phyloP scores from a whole-genome alignment of 2,888 invertebrate species.

The Macrosiphum euphorbiae region DNA sequence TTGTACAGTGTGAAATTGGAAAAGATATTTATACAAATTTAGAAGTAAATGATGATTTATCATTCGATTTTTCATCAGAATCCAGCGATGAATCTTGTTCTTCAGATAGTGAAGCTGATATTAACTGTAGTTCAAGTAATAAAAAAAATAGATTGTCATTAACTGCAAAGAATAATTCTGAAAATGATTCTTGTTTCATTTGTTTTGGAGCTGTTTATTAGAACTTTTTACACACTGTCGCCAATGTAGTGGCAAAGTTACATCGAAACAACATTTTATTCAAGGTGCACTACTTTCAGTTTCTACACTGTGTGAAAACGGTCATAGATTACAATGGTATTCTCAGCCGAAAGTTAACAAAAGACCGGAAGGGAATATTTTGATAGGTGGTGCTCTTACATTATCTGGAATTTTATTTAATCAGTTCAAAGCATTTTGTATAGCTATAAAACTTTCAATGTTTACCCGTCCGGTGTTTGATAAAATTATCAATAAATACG shows the following conservation, averaged over 20 bases:
- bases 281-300: constrained; percentile 25
- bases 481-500: constrained; percentile 28
- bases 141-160: background rate
- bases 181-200: constrained; percentile 20
- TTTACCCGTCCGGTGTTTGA: constrained; percentile 29
- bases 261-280: constrained; percentile 40
- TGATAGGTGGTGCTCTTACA: background rate
- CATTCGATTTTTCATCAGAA: constrained; percentile 27
- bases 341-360: constrained; percentile 5
- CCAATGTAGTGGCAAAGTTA: constrained; percentile 30
- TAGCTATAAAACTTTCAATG: constrained; percentile 35
- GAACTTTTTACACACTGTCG: constrained; percentile 38
- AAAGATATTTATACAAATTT: constrained; percentile 14
- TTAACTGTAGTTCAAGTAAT: constrained; percentile 2
- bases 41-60: constrained; percentile 15
- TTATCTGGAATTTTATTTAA: constrained; percentile 33
- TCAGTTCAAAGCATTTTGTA: constrained; percentile 37
- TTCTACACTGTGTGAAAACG: constrained; percentile 11
- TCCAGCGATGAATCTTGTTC: constrained; percentile 14
- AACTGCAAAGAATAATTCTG: constrained; percentile 14
- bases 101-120: constrained; percentile 19
- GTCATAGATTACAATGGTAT: constrained; percentile 20
- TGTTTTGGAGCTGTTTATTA: constrained; percentile 21
- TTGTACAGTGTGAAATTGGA: constrained; percentile 15
- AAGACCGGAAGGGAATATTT: constrained; percentile 30